Base-by-base conservation (phyloP, 2,888 invertebrate genomes). In the Hypolimnas misippus region DNA sequence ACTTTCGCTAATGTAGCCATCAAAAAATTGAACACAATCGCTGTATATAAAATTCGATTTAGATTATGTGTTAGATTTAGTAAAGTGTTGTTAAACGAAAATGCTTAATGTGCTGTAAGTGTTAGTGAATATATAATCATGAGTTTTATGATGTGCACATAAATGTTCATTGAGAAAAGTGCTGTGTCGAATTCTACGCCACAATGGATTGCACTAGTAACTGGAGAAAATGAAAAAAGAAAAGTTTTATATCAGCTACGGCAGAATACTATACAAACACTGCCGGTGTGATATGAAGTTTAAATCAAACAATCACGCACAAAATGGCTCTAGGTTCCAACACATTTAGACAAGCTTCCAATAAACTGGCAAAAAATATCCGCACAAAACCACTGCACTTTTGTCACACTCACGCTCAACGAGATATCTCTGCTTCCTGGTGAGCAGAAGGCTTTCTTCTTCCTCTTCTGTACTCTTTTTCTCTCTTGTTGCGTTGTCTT, bases 281-380 rank as follows among this genome's bases (percentile, higher is more conserved):
- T 62, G 64, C 62, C 52, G 58, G 46, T 42, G 46, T 49, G 35
- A 57, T 40, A 53, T 56, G 42, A 55, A 35, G 59, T 46, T 49
- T 44, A 53, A 21, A 52, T 61, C 44, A 51, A 55, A 62, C 50
- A 67, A 62, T 63, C 70, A 82, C 85, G 88, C 89, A 89, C 87
- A 86, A 87, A 87, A 87, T 88, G 88, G 87, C 87, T 88, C 87
- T 79, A 79, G 74, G 70, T 72, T 72, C 78, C 67, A 72, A 63
- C 65, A 81, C 80, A 81, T 76, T 74, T 81, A 82, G 79, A 76
- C 73, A 76, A 79, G 85, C 86, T 87, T 87, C 63, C 71, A 68
- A 79, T 71, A 70, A 63, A 69, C 68, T 73, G 75, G 74, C 67
- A 62, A 72, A 72, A 75, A 14, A 73, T 21, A 77, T 76, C 77